Evolutionary conservation across 2,113 vertebrate genomes (phyloP), one percentile per base, ranked within the genome.

Genomic region (Paramisgurnus dabryanus): DNA sequence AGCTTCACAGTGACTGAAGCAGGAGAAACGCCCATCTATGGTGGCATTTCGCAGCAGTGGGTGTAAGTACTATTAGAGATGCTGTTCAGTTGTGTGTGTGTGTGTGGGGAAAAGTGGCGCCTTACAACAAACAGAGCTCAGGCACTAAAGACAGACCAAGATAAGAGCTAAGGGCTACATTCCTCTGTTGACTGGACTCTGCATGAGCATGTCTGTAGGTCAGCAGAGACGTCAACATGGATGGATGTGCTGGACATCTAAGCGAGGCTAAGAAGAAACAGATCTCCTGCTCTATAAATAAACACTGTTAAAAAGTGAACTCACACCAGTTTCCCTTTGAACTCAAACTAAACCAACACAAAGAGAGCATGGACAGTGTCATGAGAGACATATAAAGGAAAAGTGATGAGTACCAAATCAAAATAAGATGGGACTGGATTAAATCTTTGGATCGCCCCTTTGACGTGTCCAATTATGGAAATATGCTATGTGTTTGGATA

Each of bases 311-410:
- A 61, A 84, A 78, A 73, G 89, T 90, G 85, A 92, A 88, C 86
- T 87, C 89, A 78, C 90, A 91, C 86, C 87, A 88, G 88, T 89
- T 88, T 90, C 92, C 90, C 90, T 91, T 90, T 93, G 88, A 92
- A 91, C 85, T 89, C 85, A 90, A 91, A 87, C 83, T 49, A 87
- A 87, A 91, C 34, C 49, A 90, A 90, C 67, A 80, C 79, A 80
- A 68, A 79, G 34, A 78, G 75, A 78, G 75, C 72, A 72, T 67
- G 81, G 45, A 77, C 85, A 83, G 81, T 81, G 82, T 45, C 18
- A 71, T 76, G 73, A 84, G 83, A n/a, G 45, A 64, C 50, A 85
- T 65, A 63, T 10, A 88, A 84, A 84, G 47, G 45, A 45, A 78
- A 47, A 75, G 43, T 17, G 61, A 66, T 75, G 75, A 79, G 65